Evolutionary conservation across 2,113 vertebrate species (phyloP).

Genomic region (Megatriorchis doriae): DNA sequence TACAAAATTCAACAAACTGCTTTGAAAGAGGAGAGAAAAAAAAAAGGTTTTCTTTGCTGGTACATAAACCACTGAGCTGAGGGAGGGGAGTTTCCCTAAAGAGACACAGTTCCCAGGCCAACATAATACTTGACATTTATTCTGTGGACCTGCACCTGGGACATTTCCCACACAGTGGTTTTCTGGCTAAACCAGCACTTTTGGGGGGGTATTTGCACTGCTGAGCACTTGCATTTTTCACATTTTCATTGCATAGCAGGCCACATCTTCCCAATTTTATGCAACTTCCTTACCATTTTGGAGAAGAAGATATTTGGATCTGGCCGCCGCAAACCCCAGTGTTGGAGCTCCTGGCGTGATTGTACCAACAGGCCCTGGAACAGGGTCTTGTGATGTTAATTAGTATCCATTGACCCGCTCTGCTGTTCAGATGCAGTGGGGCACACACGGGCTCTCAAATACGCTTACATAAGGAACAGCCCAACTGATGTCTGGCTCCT

Average conservation of each 20-base stretch:
- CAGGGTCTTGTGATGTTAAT: conserved; percentile 38
- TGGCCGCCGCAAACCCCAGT: not conserved
- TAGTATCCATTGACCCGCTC: not conserved
- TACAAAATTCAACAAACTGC: not conserved
- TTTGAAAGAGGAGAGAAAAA: not conserved
- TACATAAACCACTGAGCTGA: not conserved
- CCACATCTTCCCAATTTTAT: not conserved
- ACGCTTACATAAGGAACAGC: not conserved
- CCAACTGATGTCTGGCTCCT: not conserved
- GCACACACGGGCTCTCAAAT: not conserved
- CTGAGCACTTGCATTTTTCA: not conserved
- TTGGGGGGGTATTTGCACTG: not conserved
- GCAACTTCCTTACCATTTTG: not conserved
- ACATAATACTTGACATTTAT: not conserved
- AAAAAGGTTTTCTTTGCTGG: not conserved
- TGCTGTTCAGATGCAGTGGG: not conserved
- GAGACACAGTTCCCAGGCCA: not conserved
- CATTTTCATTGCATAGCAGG: not conserved
- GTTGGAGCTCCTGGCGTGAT: not conserved
- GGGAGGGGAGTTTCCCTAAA: not conserved
- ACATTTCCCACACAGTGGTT: not conserved
- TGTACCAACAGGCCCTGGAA: not conserved
- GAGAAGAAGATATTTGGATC: not conserved
- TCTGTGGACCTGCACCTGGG: not conserved
- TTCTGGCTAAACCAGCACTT: not conserved